Base-by-base conservation (phyloP, 2,113 vertebrate genomes). In the Dryoscopus gambensis region DNA sequence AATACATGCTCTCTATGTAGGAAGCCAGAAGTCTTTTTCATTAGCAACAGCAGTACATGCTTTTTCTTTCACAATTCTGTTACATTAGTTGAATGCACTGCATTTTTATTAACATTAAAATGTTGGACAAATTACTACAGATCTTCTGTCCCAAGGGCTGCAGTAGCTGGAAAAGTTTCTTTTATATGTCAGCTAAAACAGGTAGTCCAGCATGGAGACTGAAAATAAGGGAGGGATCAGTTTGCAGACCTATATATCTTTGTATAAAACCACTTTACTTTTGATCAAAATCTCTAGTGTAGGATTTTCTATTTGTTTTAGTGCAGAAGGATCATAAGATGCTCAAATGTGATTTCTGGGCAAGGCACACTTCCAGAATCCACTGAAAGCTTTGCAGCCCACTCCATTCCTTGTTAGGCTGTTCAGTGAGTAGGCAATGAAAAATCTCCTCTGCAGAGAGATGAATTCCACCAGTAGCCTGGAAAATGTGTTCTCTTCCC, bases 391-490 rank as follows among this genome's bases (percentile, higher is more conserved):
- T 96, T 94, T 92, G 47, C 89, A 94, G 52, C 65, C 76, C 24
- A 87, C 73, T 95, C 80, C 37, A 82, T 84, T 96, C 77, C 89
- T 92, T 87, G 80, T 95, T 95, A 96, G 56, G 27, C 20, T 96
- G 86, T 71, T 96, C 86, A 96, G 80, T 84, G 84, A 97, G 44
- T 78, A 95, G 84, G 91, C 91, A 95, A 95, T 95, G 91, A 96
- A 96, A 96, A 96, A 95, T 93, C 90, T 92, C 92, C 79, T 92
- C 90, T 95, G 44, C 56, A 95, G 84, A 96, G 84, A 95, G 91
- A 97, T 95, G 91, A 92, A 95, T 96, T 92, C 93, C 65, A 97
- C 89, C 89, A 95, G 73, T 75, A 94, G 94, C 64, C 93, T 95
- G 93, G 91, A 97, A 97, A 97, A 97, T 95, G 69, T 89, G 80